Evolutionary conservation across 2,888 invertebrate genomes (phyloP), one percentile per base, ranked within the genome.

Genomic region (Heteromyza rotundicornis): DNA sequence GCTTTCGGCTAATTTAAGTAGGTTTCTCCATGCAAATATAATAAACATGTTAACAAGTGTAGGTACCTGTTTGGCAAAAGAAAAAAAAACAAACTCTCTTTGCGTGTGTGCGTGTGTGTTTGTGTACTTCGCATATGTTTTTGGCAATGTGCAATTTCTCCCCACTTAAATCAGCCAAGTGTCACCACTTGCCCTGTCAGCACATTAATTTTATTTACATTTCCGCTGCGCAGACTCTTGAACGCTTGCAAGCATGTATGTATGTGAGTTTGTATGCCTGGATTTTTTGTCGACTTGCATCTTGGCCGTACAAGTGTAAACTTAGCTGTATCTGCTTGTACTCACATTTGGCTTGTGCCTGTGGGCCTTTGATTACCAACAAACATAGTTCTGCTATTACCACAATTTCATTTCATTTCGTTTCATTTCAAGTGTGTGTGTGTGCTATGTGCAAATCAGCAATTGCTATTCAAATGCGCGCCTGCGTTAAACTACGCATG

Each of bases 351-450:
- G n/a, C n/a, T n/a, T n/a, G n/a, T n/a, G n/a, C n/a, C n/a, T n/a
- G n/a, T n/a, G n/a, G n/a, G n/a, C n/a, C n/a, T n/a, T 70, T 75
- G 74, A 74, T 74, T 74, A 75, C 75, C 74, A 76, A 74, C n/a
- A n/a, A n/a, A n/a, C 74, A 74, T 75, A 75, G 76, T 74, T 74
- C 74, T 74, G 76, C 74, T 74, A 74, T 74, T 74, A 74, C 74
- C 74, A 75, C 74, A 74, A 74, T 47, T 47, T 47, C 19, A 10
- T 47, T n/a, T n/a, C n/a, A n/a, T n/a, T n/a, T n/a, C n/a, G n/a
- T n/a, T n/a, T n/a, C n/a, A n/a, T n/a, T n/a, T n/a, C n/a, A n/a
- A n/a, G n/a, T n/a, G n/a, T n/a, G n/a, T n/a, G n/a, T n/a, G n/a
- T n/a, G n/a, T n/a, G n/a, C n/a, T n/a, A n/a, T n/a, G n/a, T n/a